Evolutionary conservation across 2,113 vertebrate genomes (phyloP).

Genomic region (Calonectris borealis): DNA sequence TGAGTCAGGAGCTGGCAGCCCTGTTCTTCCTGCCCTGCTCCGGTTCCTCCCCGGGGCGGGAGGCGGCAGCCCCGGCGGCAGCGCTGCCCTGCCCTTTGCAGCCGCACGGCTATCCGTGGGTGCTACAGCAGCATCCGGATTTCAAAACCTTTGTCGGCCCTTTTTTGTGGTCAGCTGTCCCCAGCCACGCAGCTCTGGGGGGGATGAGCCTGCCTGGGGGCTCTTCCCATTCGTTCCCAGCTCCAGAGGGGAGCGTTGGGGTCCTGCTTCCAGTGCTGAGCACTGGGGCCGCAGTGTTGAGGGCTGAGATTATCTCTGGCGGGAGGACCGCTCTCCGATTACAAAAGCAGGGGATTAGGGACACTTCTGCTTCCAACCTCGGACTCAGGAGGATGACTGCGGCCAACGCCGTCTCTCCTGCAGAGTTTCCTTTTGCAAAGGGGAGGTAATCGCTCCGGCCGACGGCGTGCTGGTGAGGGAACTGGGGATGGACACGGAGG

Average conservation of each 20-base stretch:
- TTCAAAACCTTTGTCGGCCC: background rate
- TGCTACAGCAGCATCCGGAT: background rate
- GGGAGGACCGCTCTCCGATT: background rate
- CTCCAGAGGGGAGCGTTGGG: background rate
- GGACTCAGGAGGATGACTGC: background rate
- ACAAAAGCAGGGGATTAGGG: background rate
- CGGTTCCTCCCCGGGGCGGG: background rate
- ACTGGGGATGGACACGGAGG: background rate
- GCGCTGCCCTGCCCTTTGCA: background rate
- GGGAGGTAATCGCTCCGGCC: fast-evolving
- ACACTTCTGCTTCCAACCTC: background rate
- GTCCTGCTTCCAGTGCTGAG: background rate
- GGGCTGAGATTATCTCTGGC: background rate
- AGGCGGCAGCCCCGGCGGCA: background rate
- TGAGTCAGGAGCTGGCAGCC: background rate
- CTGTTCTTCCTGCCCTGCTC: background rate
- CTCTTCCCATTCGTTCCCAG: background rate
- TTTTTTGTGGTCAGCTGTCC: background rate
- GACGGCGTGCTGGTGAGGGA: fast-evolving
- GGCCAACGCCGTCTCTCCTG: background rate
- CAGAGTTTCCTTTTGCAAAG: background rate
- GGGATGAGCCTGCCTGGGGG: fast-evolving
- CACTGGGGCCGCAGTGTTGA: background rate
- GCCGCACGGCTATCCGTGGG: background rate
- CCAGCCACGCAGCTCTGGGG: background rate